Base-by-base conservation (phyloP, 53 echinoderm and acorn worm species). In the Stichopus horrens region DNA sequence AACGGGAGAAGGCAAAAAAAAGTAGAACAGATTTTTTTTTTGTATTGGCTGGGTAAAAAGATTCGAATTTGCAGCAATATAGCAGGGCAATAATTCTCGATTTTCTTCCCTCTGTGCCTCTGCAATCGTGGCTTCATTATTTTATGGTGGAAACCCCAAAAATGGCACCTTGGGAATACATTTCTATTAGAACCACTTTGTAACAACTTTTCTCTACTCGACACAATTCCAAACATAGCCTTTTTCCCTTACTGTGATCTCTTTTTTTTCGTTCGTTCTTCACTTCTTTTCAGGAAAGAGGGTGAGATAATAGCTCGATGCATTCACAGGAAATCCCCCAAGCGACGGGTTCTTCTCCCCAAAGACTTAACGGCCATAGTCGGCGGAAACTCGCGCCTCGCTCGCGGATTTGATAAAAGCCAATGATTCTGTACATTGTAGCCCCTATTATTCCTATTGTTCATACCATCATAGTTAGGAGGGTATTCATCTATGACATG, bases 271-370 rank as follows among this genome's bases (percentile, higher is more conserved):
- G 80, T 80, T 19, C 37, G 37, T 37, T 37, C 37, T 37, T 37
- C 37, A 37, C 37, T 37, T 71, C 18, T 16, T 16, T 18, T 13
- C 14, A 71, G 71, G 75, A 81, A 81, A 81, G 56, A 58, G 81
- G 81, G 81, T 86, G 71, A 86, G 86, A 86, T 67, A 86, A 86
- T 86, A 71, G 86, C 86, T 67, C 52, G 52, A 10, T 65, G 66
- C 71, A 86, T 86, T 86, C 66, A 67, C 86, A 65, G 86, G 86
- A 86, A 86, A 86, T 86, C 86, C 86, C 66, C 22, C 6, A 57
- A 86, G 86, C 86, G 86, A 86, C 86, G 23, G 16, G 66, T 67
- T 23, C 52, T 23, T 67, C 53, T 86, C 86, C 86, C 86, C 86
- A 86, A 57, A 86, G 86, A 86, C 66, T 52, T 16, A 60, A 52